Evolutionary conservation across 2,888 invertebrate species (phyloP).

Genomic region (Pterobdella sp.): DNA sequence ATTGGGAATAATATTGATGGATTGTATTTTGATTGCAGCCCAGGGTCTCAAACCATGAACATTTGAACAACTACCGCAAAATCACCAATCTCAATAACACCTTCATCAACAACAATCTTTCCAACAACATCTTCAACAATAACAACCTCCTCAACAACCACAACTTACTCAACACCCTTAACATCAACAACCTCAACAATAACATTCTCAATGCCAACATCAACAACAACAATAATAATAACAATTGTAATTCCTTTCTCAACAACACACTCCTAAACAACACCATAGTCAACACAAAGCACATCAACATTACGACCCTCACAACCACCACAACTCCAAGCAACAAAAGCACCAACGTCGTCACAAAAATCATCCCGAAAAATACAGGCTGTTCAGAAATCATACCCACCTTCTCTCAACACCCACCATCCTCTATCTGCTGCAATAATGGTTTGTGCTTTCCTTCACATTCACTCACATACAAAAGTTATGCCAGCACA

Average conservation of each 20-base stretch:
- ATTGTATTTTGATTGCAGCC: background rate
- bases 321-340: background rate
- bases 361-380: too few species aligned
- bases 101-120: background rate
- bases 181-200: background rate
- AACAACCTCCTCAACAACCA: constrained; percentile 1
- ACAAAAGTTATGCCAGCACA: too few species aligned
- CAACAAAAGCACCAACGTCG: background rate
- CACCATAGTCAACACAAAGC: background rate
- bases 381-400: too few species aligned
- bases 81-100: background rate
- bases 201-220: background rate
- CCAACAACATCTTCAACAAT: background rate
- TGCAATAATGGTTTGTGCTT: too few species aligned
- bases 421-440: background rate
- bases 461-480: too few species aligned
- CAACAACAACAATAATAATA: background rate
- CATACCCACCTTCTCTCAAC: too few species aligned
- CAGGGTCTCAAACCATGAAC: background rate
- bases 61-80: background rate
- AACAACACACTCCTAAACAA: background rate
- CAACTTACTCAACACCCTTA: background rate
- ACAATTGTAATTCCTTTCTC: too few species aligned
- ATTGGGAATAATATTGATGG: too few species aligned
- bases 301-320: background rate